Conservation (phyloP, 2,888 invertebrate species). For the Eilema sororculum region DNA sequence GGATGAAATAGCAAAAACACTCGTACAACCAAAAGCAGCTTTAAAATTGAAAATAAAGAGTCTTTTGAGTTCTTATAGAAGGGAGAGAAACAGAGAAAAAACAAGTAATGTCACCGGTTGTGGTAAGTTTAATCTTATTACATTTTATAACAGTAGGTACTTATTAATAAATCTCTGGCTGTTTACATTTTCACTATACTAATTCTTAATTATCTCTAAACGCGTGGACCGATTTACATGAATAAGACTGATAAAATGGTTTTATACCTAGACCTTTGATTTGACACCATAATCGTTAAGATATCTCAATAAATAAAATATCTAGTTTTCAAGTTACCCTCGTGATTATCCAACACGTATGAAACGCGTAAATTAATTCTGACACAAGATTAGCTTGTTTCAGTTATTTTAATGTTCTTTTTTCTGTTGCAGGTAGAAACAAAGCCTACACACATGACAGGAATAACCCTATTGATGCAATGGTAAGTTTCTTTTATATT, state of each 20-base stretch:
- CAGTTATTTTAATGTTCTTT: constrained; percentile 12
- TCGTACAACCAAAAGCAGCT: too few relatives aligned
- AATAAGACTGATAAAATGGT: constrained; percentile 34
- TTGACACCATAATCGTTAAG: constrained; percentile 33
- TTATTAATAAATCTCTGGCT: constrained; percentile 22
- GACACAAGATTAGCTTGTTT: constrained; percentile 26
- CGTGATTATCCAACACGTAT: too few relatives aligned
- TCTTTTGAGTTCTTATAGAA: constrained; percentile 20
- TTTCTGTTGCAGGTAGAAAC: constrained; percentile 19
- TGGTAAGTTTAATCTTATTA: constrained; percentile 14
- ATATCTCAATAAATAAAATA: neutral
- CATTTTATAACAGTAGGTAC: constrained; percentile 21
- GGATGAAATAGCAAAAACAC: too few relatives aligned
- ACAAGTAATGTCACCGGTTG: constrained; percentile 25
- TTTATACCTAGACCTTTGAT: constrained; percentile 35
- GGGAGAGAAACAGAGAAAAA: constrained; percentile 31
- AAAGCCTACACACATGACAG: constrained; percentile 23
- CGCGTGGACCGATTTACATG: constrained; percentile 34
- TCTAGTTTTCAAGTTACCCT: too few relatives aligned
- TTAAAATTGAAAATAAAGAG: too few relatives aligned
- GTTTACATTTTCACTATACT: constrained; percentile 23
- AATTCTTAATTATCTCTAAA: constrained; percentile 29
- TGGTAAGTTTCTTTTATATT: constrained; percentile 23
- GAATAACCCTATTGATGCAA: constrained; percentile 27
- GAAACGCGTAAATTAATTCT: constrained; percentile 14